Conservation (phyloP, 2,113 vertebrate genomes). For the Apodemus speciosus region DNA sequence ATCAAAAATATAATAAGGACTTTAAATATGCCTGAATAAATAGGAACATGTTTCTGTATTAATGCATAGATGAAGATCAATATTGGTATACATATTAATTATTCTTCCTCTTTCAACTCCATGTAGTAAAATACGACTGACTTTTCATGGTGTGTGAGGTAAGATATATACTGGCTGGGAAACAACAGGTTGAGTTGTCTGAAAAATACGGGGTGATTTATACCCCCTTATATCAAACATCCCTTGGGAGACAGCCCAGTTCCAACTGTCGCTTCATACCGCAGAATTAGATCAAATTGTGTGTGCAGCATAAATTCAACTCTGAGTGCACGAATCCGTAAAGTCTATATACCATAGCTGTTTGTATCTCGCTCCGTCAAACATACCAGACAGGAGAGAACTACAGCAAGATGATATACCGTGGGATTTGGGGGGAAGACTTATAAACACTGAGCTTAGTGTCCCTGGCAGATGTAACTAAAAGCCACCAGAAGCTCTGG, state of each 20-base stretch:
- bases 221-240: neutral
- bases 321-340: neutral
- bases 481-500: slow-evolving; percentile 47
- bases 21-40: neutral
- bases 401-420: slow-evolving; percentile 12
- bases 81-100: slow-evolving; percentile 26
- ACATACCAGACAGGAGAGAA: neutral
- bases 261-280: slow-evolving; percentile 1
- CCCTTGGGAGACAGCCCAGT: neutral
- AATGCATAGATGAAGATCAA: neutral
- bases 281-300: slow-evolving; percentile 48
- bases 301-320: slow-evolving; percentile 6
- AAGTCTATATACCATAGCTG: neutral
- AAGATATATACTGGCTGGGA: neutral
- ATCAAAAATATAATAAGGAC: neutral
- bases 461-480: slow-evolving; percentile 36
- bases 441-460: neutral
- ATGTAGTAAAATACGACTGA: slow-evolving; percentile 5
- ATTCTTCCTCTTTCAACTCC: neutral
- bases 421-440: neutral
- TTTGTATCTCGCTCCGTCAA: neutral
- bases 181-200: neutral
- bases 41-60: neutral
- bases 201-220: neutral
- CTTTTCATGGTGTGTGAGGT: neutral